phyloP scores from a whole-genome alignment of 2,888 invertebrate species.

The Polydrusus tereticollis region DNA sequence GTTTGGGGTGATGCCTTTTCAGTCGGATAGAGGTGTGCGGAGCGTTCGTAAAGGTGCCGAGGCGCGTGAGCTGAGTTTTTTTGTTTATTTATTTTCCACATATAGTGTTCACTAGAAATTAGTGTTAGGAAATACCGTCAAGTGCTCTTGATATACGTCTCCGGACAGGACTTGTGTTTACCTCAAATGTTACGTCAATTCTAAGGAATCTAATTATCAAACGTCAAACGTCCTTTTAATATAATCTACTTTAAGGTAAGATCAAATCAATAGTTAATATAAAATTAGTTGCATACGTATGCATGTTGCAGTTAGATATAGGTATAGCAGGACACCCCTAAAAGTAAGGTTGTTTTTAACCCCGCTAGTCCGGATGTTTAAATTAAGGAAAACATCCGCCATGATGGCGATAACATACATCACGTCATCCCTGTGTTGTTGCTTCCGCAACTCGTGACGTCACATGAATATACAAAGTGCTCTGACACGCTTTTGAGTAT shows the following conservation, averaged over 20 bases:
- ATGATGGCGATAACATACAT: constrained; percentile 67
- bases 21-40: constrained; percentile 65
- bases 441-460: constrained; percentile 61
- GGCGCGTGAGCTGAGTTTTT: constrained; percentile 58
- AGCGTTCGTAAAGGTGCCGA: constrained; percentile 60
- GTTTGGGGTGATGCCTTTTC: constrained; percentile 63
- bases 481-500: constrained; percentile 12
- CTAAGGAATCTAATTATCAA: constrained; percentile 37
- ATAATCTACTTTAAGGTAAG: too few relatives aligned
- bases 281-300: background rate
- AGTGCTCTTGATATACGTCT: constrained; percentile 55
- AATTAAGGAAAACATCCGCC: constrained; percentile 64
- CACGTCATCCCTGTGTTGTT: constrained; percentile 63
- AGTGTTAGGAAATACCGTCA: constrained; percentile 55
- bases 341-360: background rate
- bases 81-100: constrained; percentile 65
- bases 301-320: background rate
- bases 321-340: background rate
- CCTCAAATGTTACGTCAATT: constrained; percentile 43
- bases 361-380: constrained; percentile 59
- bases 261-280: too few relatives aligned
- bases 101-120: constrained; percentile 52
- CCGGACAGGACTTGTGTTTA: constrained; percentile 45
- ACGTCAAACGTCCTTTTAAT: constrained; percentile 39
- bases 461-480: constrained; percentile 47